Evolutionary conservation across 2,888 invertebrate species (phyloP), one percentile per base, ranked within the genome.

Genomic region (Drosophila rubida): DNA sequence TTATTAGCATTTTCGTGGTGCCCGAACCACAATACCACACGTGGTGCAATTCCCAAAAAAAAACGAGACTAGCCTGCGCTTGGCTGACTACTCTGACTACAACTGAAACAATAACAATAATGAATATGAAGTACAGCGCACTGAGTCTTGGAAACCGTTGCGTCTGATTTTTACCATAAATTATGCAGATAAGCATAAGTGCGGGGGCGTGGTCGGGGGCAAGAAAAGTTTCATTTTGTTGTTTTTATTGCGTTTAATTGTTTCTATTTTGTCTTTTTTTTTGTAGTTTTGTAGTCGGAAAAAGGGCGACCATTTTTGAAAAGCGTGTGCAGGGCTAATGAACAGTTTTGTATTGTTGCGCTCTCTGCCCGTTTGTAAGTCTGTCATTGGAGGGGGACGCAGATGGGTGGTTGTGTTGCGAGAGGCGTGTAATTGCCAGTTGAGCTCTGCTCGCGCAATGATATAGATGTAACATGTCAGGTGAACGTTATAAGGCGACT

Each of bases 171-270:
- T 72, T 67, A 71, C 73, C 82, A 89, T 87, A 82, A 89, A 89
- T 87, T 80, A 89, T 80, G 80, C 80, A 89, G 90, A 87, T 89
- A 87, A 89, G 85, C 80, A 53, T 60, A 87, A 87, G 76, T 87
- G 78, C 66, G 22, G 6, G n/a, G 9, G 25, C 25, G 25, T 25
- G 25, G 6, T 25, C 25, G 25, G 23, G 25, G 35, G 44, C 19
- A 86, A 88, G 73, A 73, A 50, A 54, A 80, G 35, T 64, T 54
- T 27, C 57, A 37, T 61, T 54, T 63, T 70, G 61, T 73, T 68
- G 63, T 50, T 69, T 45, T 60, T 55, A 50, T 67, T 74, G 54
- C 48, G 53, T 66, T 65, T 89, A 84, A 84, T 84, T 84, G 89
- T 84, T 80, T 87, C 68, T 57, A 55, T 59, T 54, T 46, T 53